A percentile compares a stretch with the other conserved stretches of the same genome.
Conservation (phyloP, 2,797 vertebrate genomes). For the Salmo trutta region DNA sequence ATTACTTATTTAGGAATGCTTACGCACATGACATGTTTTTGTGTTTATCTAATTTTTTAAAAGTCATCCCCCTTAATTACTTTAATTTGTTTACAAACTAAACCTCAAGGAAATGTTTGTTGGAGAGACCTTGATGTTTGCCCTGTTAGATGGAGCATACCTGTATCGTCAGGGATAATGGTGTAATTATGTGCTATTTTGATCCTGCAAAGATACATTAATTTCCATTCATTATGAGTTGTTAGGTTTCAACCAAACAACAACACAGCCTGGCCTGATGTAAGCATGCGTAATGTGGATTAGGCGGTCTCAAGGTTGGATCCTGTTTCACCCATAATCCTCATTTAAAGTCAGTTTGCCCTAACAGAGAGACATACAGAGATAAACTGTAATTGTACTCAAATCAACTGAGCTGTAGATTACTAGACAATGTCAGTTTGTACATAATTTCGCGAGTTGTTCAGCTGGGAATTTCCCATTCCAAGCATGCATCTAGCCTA, state of each 20-base stretch:
- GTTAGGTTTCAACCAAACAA: slow-evolving; percentile 76
- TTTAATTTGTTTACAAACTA: slow-evolving; percentile 75
- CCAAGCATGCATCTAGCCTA: no score
- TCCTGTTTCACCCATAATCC: slow-evolving; percentile 49
- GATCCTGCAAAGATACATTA: slow-evolving; percentile 60
- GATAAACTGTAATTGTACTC: not conserved
- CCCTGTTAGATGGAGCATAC: slow-evolving; percentile 68
- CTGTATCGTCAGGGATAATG: slow-evolving; percentile 74
- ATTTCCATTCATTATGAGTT: slow-evolving; percentile 73
- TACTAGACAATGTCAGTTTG: no score
- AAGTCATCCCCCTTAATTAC: slow-evolving; percentile 61
- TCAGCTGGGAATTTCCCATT: no score
- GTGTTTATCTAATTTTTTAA: slow-evolving; percentile 49
- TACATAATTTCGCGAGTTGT: no score
- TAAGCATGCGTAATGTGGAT: slow-evolving; percentile 73
- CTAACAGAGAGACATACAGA: not conserved
- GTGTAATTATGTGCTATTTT: slow-evolving; percentile 80
- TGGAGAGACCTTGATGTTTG: slow-evolving; percentile 68
- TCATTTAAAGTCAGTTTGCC: slow-evolving; percentile 7
- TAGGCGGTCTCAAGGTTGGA: slow-evolving; percentile 48
- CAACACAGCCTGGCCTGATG: slow-evolving; percentile 60
- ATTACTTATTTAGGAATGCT: not conserved
- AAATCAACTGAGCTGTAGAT: no score
- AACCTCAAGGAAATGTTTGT: slow-evolving; percentile 73
- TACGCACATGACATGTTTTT: not conserved